Evolutionary conservation across 2,113 vertebrate species (phyloP), one percentile per base, ranked within the genome.

Genomic region (Cheirogaleus medius): DNA sequence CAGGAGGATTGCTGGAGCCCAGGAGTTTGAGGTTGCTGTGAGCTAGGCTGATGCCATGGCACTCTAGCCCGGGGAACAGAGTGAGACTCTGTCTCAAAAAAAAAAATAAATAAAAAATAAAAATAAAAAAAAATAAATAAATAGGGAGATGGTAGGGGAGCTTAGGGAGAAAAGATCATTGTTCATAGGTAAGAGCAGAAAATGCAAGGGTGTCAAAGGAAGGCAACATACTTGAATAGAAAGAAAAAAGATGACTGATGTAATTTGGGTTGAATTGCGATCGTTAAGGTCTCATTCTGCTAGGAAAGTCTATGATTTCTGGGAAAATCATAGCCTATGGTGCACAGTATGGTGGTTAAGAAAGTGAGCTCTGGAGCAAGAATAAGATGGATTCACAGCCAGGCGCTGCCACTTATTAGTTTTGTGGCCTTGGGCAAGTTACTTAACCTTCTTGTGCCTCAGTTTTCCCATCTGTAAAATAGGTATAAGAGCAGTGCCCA

Each of bases 61-160:
- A 47, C 47, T 47, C 47, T 47, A 47, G 47, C 47, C 47, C 11
- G 47, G 10, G 47, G 1, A 47, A 47, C 47, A 47, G 47, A 47
- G 47, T 47, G 47, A 47, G 47, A 47, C 47, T 47, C 47, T 47
- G 47, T 47, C 8, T 47, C 47, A 11, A 47, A 47, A 47, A 47
- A 47, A 47, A 47, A 12, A 10, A 44, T 6, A 47, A 9, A 47
- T 8, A 84, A 84, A 87, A 91, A 81, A 18, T 82, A 20, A 52
- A 76, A 83, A 93, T 63, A 94, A 87, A n/a, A n/a, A n/a, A n/a
- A n/a, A n/a, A n/a, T n/a, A 95, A 91, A 73, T 89, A 95, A 77
- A 71, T 29, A 34, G 34, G 54, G 32, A 17, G 47, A 42, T 12
- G 66, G 64, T 11, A 8, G 11, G 82, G 58, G 73, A 81, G 32